phyloP scores from a whole-genome alignment of 2,797 vertebrate genomes.

The Sebastes miniatus region DNA sequence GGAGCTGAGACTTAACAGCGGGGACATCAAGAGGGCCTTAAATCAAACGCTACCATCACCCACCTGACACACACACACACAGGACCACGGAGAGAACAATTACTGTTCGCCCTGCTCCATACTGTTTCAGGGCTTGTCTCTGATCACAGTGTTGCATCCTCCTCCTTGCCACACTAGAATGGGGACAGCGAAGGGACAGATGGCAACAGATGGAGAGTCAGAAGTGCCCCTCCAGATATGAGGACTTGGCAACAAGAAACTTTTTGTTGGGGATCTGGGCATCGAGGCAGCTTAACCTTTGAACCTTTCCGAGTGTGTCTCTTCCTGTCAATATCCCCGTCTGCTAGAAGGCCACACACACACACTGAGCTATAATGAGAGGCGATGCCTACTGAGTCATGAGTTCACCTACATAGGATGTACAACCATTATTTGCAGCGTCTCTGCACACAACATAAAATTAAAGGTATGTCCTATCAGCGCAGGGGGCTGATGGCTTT shows the following conservation, averaged over 20 bases:
- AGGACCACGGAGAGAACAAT: slow-evolving; percentile 66
- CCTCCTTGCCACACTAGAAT: slow-evolving; percentile 60
- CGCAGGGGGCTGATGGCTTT: slow-evolving; percentile 31
- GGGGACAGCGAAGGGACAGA: slow-evolving; percentile 78
- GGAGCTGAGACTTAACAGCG: not conserved
- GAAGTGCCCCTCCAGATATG: slow-evolving; percentile 80
- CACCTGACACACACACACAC: slow-evolving; percentile 33
- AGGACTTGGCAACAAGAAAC: slow-evolving; percentile 74
- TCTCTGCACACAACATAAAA: slow-evolving; percentile 6
- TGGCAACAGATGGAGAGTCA: slow-evolving; percentile 85
- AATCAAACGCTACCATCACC: slow-evolving; percentile 22
- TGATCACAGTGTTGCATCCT: slow-evolving; percentile 50
- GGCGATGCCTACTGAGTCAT: not conserved
- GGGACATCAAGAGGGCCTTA: slow-evolving; percentile 16
- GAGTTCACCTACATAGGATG: not conserved
- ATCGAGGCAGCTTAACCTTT: slow-evolving; percentile 76
- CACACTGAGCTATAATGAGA: slow-evolving; percentile 2
- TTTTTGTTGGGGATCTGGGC: slow-evolving; percentile 76
- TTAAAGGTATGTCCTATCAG: slow-evolving; percentile 29
- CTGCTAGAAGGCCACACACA: slow-evolving; percentile 9
- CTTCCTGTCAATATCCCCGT: slow-evolving; percentile 11
- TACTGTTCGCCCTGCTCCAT: slow-evolving; percentile 46
- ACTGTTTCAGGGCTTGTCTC: slow-evolving; percentile 62
- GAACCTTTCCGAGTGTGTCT: slow-evolving; percentile 49
- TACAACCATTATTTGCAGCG: slow-evolving; percentile 6